Conservation (phyloP, 2,888 invertebrate genomes). For the Melinopterus prodromus region DNA sequence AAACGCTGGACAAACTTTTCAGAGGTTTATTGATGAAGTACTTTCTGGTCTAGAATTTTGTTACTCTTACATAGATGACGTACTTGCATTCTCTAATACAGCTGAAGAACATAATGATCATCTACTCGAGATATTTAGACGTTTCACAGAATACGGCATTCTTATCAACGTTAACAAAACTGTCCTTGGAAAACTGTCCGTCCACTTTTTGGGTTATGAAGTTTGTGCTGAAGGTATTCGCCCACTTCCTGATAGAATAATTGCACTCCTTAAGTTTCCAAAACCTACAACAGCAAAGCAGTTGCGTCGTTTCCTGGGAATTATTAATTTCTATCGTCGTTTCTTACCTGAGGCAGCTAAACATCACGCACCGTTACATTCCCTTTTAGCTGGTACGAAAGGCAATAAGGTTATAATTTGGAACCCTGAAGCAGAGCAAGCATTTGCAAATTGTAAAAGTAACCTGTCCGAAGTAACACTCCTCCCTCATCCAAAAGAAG, state of each 20-base stretch:
- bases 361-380: background rate
- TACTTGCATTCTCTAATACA: background rate
- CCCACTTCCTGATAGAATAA: background rate
- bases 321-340: background rate
- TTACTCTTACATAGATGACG: constrained; percentile 30
- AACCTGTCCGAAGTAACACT: background rate
- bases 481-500: background rate
- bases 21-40: constrained; percentile 53
- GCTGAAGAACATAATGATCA: background rate
- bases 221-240: background rate
- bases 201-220: background rate
- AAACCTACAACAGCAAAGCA: background rate
- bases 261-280: background rate
- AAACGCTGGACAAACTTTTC: constrained; percentile 56
- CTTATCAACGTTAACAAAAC: background rate
- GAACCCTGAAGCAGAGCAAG: too few relatives aligned
- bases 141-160: background rate
- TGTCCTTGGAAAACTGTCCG: background rate
- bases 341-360: background rate
- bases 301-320: background rate
- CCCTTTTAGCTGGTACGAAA: background rate
- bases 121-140: background rate
- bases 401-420: too few relatives aligned
- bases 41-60: constrained; percentile 49
- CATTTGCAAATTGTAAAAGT: background rate